Conservation (phyloP, 2,888 invertebrate species). For the Agriopis leucophaearia region DNA sequence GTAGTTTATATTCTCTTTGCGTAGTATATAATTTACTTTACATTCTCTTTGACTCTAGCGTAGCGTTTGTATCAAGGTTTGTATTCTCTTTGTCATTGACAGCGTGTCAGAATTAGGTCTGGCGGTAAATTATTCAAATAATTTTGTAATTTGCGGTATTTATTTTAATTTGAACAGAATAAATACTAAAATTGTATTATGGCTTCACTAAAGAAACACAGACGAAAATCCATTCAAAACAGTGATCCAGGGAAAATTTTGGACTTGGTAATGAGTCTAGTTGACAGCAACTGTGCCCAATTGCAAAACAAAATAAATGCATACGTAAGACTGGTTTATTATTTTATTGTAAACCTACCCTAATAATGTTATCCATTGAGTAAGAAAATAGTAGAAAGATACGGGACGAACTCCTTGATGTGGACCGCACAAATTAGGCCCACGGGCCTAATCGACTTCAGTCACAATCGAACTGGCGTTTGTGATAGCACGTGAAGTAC, state of each 20-base stretch:
- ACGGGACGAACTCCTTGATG: too few species aligned
- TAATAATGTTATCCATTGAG: too few species aligned
- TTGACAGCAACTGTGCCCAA: constrained; percentile 76
- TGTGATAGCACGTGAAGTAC: too few species aligned
- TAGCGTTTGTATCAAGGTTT: too few species aligned
- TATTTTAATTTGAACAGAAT: neutral
- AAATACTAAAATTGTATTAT: constrained; percentile 8
- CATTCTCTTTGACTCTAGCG: too few species aligned
- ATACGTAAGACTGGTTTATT: constrained; percentile 77
- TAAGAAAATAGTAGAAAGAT: too few species aligned
- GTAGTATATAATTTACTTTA: too few species aligned
- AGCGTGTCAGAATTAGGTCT: neutral
- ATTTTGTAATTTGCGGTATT: neutral
- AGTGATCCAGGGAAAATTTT: constrained; percentile 87
- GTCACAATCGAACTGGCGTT: too few species aligned
- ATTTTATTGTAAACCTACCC: too few species aligned
- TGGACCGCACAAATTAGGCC: too few species aligned
- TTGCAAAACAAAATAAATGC: constrained; percentile 87
- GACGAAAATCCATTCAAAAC: constrained; percentile 69
- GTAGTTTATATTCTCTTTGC: too few species aligned
- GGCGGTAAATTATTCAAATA: constrained; percentile 1
- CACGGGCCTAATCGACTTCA: too few species aligned
- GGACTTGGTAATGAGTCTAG: constrained; percentile 82
- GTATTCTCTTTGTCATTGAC: neutral
- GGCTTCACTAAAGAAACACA: constrained; percentile 49